Evolutionary conservation across 1,140 invertebrate genomes (phyloP).

Genomic region (Halyomorpha halys): DNA sequence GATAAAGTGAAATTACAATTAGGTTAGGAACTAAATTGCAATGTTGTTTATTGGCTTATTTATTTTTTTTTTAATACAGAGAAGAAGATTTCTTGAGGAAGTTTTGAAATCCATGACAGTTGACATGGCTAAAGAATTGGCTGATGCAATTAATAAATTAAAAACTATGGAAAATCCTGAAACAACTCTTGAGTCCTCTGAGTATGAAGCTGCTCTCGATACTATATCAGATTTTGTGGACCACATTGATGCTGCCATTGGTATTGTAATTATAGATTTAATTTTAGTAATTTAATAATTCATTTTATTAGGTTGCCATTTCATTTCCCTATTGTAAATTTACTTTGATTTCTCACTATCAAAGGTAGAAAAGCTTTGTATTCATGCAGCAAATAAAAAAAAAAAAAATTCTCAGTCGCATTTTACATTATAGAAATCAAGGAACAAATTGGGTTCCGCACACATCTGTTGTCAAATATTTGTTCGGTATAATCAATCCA

Average conservation of each 20-base stretch:
- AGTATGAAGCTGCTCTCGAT: constrained; percentile 23
- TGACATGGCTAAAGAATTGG: constrained; percentile 20
- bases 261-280: constrained; percentile 14
- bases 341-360: too few species aligned
- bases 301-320: too few species aligned
- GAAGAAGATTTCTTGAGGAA: constrained; percentile 22
- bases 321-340: too few species aligned
- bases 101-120: constrained; percentile 24
- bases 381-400: too few species aligned
- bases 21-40: background rate
- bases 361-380: too few species aligned
- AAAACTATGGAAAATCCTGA: constrained; percentile 17
- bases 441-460: too few species aligned
- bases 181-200: background rate
- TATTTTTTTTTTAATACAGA: constrained; percentile 7
- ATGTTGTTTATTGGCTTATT: background rate
- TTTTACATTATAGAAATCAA: too few species aligned
- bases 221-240: constrained; percentile 23
- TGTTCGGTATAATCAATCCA: too few species aligned
- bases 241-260: constrained; percentile 27
- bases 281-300: too few species aligned
- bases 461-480: too few species aligned
- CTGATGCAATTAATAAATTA: constrained; percentile 18
- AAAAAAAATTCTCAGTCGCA: too few species aligned
- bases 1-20: too few species aligned